Base-by-base conservation (phyloP, 2,113 vertebrate genomes). In the Synchiropus splendidus region DNA sequence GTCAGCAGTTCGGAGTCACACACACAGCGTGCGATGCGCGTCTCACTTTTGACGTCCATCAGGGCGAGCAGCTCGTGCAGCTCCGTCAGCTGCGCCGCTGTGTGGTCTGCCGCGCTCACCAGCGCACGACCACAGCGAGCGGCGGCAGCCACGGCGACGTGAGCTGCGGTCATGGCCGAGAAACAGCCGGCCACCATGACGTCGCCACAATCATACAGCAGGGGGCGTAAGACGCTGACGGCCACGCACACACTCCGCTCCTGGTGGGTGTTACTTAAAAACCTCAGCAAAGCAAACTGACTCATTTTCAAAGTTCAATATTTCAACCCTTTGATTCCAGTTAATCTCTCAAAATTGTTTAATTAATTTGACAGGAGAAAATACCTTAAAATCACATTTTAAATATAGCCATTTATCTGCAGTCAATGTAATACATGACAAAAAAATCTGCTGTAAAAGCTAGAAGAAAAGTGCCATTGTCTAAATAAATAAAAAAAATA, bases 211-310 rank as follows among this genome's bases (percentile, higher is more conserved):
- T 72, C 62, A 32, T 71, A 80, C 83, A 92, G 5, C 64, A 93
- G 83, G 0, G 83, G 83, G 44, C 64, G 84, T 6, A 87, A 75
- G 4, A 82, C 82, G 30, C 84, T 88, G 0, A 86, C 88, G 16
- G 89, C 89, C 4, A 97, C 67, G 49, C 88, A 89, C 67, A 89
- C 83, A 59, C 87, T 89, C 68, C 89, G 92, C 65, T 94, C 92
- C 94, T 96, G 61, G 9, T 48, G 5, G 18, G 18, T 12, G 36
- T 14, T 21, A 15, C 3, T 2, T 12, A 27, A 42, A 8, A 15
- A n/a, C n/a, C 18, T 42, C n/a, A 42, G 39, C 31, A 13, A 6
- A 5, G 5, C n/a, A 14, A 35, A 4, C 2, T 13, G 10, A 13
- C 12, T 13, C 34, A 13, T 13, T 35, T 13, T 35, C 34, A 35